Base-by-base conservation (phyloP, 2,797 vertebrate species). In the Dendrocincla fuliginosa region DNA sequence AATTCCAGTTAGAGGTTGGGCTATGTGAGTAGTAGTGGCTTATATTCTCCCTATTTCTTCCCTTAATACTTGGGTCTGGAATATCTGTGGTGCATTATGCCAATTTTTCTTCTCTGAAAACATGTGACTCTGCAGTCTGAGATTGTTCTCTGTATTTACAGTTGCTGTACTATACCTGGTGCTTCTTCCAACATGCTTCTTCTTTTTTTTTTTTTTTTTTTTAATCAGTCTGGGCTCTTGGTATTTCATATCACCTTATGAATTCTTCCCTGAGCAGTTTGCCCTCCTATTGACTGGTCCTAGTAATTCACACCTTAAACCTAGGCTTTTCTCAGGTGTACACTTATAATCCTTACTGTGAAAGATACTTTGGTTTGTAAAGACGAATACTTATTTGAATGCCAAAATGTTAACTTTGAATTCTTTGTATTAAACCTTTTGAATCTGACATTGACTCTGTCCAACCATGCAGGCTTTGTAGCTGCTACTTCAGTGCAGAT, bases 81-180 rank as follows among this genome's bases (percentile, higher is more conserved):
- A 44, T 49, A 41, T n/a, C 7, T 67, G 5, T 35, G 46, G 23
- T 41, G 50, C 2, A 6, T 6, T 42, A 22, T 32, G 10, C 9
- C n/a, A 25, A 0, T 35, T 75, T 75, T 76, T 42, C 6, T 84
- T 47, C 10, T 67, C 3, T 85, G 32, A 20, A 85, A 87, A 37
- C 9, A 27, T 0, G 0, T 16, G 15, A 33, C 18, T 37, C 25
- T 49, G 59, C 44, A 42, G 22, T 16, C 12, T 25, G 16, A 37
- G 28, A 5, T 12, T 80, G 13, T 41, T 5, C 15, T 53, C 22
- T 52, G 8, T 59, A 3, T 39, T 81, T 57, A 16, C 8, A 49
- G 12, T 47, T 78, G 14, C 37, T 73, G 11, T 52, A 27, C 32
- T 37, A 7, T 10, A 5, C 63, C 11, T 37, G 32, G 13, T 77